Percentiles rank a stretch among this genome's conserved stretches.
phyloP scores from a whole-genome alignment of 1,140 invertebrate species.

The Nylanderia fulva region DNA sequence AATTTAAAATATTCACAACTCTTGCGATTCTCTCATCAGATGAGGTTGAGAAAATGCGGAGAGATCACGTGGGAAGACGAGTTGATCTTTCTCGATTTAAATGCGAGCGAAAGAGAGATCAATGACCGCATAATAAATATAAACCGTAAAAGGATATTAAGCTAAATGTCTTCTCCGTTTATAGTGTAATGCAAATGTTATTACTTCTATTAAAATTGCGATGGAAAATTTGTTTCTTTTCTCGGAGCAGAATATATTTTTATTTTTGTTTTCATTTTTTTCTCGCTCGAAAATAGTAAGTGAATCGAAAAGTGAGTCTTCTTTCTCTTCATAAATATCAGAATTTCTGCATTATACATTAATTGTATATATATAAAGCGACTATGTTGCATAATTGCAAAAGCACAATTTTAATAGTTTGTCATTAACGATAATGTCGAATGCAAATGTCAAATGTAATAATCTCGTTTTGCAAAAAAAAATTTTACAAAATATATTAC shows the following conservation, averaged over 20 bases:
- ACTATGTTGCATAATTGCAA: background rate
- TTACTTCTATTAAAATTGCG: background rate
- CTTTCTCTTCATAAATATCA: background rate
- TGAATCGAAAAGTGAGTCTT: background rate
- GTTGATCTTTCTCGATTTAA: slow-evolving; percentile 41
- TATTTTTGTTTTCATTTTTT: background rate
- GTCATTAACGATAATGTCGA: background rate
- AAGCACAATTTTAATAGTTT: background rate
- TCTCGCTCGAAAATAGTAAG: background rate
- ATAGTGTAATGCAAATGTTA: background rate
- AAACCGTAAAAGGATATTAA: background rate
- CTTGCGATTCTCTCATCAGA: background rate
- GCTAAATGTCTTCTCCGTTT: slow-evolving; percentile 18
- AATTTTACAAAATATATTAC: background rate
- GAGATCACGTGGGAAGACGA: background rate
- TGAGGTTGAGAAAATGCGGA: background rate
- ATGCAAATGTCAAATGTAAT: background rate
- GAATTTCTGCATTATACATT: background rate
- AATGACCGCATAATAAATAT: slow-evolving; percentile 76
- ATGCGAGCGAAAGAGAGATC: slow-evolving; percentile 72
- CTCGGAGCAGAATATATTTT: background rate
- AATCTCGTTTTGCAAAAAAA: too few species aligned
- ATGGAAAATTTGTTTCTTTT: background rate
- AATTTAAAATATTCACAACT: slow-evolving; percentile 4
- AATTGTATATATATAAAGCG: background rate